Evolutionary conservation across 2,113 vertebrate species (phyloP).

Genomic region (mouse (Mus musculus)): GRCm39 chr2:48149501-48150000

Average conservation of each 20-base stretch:
- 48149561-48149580: not conserved
- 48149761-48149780: not conserved
- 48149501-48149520: conserved; percentile 23
- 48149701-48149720: no score
- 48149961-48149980: not conserved
- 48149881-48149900: not conserved
- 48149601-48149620: not conserved
- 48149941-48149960: not conserved
- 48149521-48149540: not conserved
- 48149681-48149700: not conserved
- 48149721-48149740: not conserved
- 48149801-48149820: not conserved
- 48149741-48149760: not conserved
- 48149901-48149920: not conserved
- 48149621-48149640: not conserved
- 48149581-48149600: not conserved
- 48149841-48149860: not conserved
- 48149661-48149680: not conserved
- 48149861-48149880: not conserved
- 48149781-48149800: not conserved
- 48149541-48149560: not conserved
- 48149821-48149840: not conserved
- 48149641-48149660: not conserved
- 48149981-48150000: conserved; percentile 16
- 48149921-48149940: no score